A percentile compares a stretch with the other conserved stretches of the same genome.
Conservation (phyloP, 2,797 vertebrate genomes). For the Discoglossus pictus region DNA sequence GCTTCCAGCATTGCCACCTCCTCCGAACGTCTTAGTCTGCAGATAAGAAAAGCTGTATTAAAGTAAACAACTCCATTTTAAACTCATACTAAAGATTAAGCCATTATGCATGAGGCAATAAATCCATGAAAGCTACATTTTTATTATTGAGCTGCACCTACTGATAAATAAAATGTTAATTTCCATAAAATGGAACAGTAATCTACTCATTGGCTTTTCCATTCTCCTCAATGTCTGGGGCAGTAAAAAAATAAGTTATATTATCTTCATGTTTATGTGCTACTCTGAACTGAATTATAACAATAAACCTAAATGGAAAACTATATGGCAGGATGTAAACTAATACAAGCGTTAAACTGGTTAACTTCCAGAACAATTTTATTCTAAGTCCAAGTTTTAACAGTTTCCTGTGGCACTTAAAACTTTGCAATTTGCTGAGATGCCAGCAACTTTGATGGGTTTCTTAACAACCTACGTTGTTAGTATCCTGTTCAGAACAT, state of each 20-base stretch:
- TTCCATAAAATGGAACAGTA: slow-evolving; percentile 14
- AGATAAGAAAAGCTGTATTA: slow-evolving; percentile 55
- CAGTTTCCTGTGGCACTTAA: slow-evolving; percentile 5
- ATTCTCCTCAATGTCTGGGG: not conserved
- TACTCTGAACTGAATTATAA: slow-evolving; percentile 39
- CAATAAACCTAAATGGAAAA: slow-evolving; percentile 56
- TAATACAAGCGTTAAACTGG: slow-evolving; percentile 32
- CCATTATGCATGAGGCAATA: slow-evolving; percentile 40
- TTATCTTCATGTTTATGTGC: slow-evolving; percentile 53
- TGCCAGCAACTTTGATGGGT: slow-evolving; percentile 12
- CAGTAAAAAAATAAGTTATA: slow-evolving; percentile 44
- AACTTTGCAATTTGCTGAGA: slow-evolving; percentile 6
- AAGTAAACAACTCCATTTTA: slow-evolving; percentile 52
- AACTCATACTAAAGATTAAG: slow-evolving; percentile 50
- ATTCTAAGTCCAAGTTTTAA: slow-evolving; percentile 29
- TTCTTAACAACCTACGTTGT: not conserved
- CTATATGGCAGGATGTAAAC: slow-evolving; percentile 49
- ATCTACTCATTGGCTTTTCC: slow-evolving; percentile 33
- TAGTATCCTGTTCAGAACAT: slow-evolving; percentile 18
- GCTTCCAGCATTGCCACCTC: slow-evolving; percentile 86
- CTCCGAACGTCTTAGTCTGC: slow-evolving; percentile 90
- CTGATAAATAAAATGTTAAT: slow-evolving; percentile 54
- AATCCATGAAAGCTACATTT: slow-evolving; percentile 32
- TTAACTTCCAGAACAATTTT: slow-evolving; percentile 31
- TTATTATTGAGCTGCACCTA: slow-evolving; percentile 42